Evolutionary conservation across 2,797 vertebrate genomes (phyloP), one percentile per base, ranked within the genome.

Genomic region (Anguilla megastoma): DNA sequence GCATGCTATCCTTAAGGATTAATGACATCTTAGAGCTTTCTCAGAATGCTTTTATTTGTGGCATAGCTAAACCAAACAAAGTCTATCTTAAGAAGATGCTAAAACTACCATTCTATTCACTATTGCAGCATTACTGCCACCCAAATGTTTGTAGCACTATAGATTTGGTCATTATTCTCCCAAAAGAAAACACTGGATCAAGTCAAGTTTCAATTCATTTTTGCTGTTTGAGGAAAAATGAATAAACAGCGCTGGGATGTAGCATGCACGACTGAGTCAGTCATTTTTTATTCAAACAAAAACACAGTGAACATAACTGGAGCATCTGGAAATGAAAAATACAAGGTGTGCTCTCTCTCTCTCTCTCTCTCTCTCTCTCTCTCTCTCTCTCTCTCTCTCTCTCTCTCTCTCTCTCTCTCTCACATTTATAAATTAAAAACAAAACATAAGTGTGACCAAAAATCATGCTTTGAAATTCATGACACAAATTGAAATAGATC

Each of bases 101-200:
- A 41, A 50, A 82, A 24, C 18, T 18, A 41, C 74, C 12, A 50
- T 8, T 7, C 45, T 48, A 12, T 63, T 69, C 41, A n/a, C 85
- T n/a, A 27, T n/a, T 18, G 3, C 58, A 24, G 50, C 27, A 27
- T 58, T 76, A 41, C 21, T 60, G n/a, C n/a, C 79, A 30, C 79
- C 63, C 63, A 58, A n/a, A 85, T n/a, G 7, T 48, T 52, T 84
- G 82, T 10, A 71, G 60, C 52, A 56, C 21, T 54, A 36, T 27
- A 24, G 63, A 48, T 92, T 89, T 91, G 90, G 91, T 91, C 92
- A 93, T 92, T 92, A 92, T 92, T 92, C 92, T 92, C 92, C 90
- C 87, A 84, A 89, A 89, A 89, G 52, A 85, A 85, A 89, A 91
- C 71, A 86, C 80, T 10, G 9, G 50, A 60, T 84, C 79, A 86